Conservation (phyloP, 2,888 invertebrate genomes). For the Parapristionchus giblindavisi region DNA sequence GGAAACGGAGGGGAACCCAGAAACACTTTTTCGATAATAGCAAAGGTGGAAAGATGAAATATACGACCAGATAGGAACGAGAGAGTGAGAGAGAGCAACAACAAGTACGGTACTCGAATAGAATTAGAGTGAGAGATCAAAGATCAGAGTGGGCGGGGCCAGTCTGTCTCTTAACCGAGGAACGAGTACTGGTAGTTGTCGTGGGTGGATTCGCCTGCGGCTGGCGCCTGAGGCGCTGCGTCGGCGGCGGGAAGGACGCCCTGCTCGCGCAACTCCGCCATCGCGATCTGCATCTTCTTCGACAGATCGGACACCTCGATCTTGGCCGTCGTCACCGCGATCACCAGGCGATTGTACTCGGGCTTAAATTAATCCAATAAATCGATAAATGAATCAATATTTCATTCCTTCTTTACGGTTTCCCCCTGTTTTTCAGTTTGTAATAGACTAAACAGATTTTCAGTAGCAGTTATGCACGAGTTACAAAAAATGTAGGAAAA, state of each 20-base stretch:
- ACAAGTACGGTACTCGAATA: not conserved
- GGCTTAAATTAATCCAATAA: constrained; percentile 41
- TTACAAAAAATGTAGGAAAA: no score
- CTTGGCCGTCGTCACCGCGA: constrained; percentile 57
- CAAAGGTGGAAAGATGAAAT: no score
- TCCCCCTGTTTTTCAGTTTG: no score
- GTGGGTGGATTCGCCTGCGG: constrained; percentile 41
- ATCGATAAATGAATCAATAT: not conserved
- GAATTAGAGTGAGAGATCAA: not conserved
- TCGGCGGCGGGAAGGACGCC: constrained; percentile 40
- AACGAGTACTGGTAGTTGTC: constrained; percentile 57
- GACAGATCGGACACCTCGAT: constrained; percentile 55
- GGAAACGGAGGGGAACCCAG: no score
- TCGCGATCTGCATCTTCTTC: constrained; percentile 54
- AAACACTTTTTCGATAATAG: no score
- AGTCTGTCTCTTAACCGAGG: constrained; percentile 45
- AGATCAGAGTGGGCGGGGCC: constrained; percentile 23
- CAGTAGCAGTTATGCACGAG: no score
- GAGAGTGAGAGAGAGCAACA: not conserved
- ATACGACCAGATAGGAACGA: not conserved
- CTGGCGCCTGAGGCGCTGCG: constrained; percentile 39
- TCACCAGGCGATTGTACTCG: constrained; percentile 57
- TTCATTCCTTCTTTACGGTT: no score
- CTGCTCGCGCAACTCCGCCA: constrained; percentile 43
- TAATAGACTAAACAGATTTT: no score